Evolutionary conservation across 92 coral and sea anemone species (phyloP), one percentile per base, ranked within the genome.

Genomic region (Diadumene lineata): DNA sequence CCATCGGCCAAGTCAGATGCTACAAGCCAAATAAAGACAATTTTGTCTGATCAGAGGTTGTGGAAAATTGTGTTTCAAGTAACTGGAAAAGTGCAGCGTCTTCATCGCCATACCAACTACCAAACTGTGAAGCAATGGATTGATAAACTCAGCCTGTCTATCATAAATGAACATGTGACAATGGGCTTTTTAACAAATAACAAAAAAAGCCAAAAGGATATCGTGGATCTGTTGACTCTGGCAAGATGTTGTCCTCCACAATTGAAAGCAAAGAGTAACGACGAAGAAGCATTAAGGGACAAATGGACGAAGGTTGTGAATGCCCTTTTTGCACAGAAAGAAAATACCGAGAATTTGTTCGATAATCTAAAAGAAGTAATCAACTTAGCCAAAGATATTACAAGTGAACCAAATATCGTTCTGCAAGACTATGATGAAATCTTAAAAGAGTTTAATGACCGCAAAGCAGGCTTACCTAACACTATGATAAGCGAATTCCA

Each of bases 321-420:
- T 1, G 19, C 17, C 23, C 69, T 56, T 18, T 43, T 22, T 1
- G 2, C 2, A 0, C 21, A 53, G 24, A 82, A 75, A 26, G 53
- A 75, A 19, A 11, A 28, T 27, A 74, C 51, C 31, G 31, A 21
- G 22, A 48, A 74, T 2, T 34, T 4, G 0, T 61, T 80, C 18
- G 25, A 34, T 16, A 38, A 75, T 55, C 75, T 89, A 19, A 72
- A 82, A 66, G 23, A 50, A 29, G 81, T 84, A 25, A 34, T 89
- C 31, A n/a, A 34, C 23, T 83, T 89, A 25, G 63, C 78, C 21
- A 50, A 61, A 58, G 68, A 50, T 27, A 56, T 82, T 7, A 69
- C 82, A 24, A 60, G 43, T n/a, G 81, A 55, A 26, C 1, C 30
- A 1, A 18, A 55, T 55, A 60, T 43, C 11, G 34, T 1, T 31